phyloP scores from a whole-genome alignment of 2,888 invertebrate species.

The Axea sp. region DNA sequence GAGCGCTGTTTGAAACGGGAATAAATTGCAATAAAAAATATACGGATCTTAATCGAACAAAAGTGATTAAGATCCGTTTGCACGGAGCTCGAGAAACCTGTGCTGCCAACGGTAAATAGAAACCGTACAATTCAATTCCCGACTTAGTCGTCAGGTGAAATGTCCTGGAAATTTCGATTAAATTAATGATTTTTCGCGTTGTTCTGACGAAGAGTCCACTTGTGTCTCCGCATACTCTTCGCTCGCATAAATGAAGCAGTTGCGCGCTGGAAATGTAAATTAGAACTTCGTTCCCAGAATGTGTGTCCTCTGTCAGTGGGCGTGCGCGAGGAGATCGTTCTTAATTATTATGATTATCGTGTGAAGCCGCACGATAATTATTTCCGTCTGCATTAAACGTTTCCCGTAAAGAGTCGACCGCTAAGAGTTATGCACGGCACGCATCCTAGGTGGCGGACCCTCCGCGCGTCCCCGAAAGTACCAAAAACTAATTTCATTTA shows the following conservation, averaged over 20 bases:
- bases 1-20: too few species aligned
- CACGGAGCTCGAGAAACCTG: too few species aligned
- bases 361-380: constrained; percentile 75
- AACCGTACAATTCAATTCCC: constrained; percentile 11
- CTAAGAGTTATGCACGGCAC: constrained; percentile 60
- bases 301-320: constrained; percentile 40
- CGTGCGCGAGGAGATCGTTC: constrained; percentile 61
- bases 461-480: constrained; percentile 34
- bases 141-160: constrained; percentile 6
- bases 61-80: too few species aligned
- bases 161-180: constrained; percentile 19
- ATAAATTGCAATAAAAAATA: too few species aligned
- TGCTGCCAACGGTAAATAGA: too few species aligned
- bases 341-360: constrained; percentile 76
- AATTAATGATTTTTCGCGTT: constrained; percentile 27
- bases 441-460: constrained; percentile 43
- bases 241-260: constrained; percentile 15
- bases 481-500: constrained; percentile 72
- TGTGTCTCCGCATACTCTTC: neutral
- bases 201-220: neutral
- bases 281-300: constrained; percentile 59
- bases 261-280: constrained; percentile 48
- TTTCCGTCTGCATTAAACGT: constrained; percentile 73
- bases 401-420: constrained; percentile 65
- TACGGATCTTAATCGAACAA: too few species aligned